Base-by-base conservation (phyloP, 2,113 vertebrate species). In the Vidua macroura region DNA sequence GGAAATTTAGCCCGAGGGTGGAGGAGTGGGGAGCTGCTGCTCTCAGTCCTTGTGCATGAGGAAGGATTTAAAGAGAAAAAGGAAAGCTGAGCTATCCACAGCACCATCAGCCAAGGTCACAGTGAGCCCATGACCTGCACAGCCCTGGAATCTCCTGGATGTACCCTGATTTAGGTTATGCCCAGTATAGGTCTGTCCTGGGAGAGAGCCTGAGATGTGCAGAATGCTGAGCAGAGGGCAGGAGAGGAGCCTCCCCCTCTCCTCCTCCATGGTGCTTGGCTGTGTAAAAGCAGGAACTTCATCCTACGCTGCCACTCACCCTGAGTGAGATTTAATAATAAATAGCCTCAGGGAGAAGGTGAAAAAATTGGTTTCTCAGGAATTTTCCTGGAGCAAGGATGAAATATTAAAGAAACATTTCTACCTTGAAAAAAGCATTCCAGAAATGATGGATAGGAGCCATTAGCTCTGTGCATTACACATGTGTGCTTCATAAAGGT, bases 351-450 rank as follows among this genome's bases (percentile, higher is more conserved):
- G 56, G 76, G 43, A 83, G 48, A 63, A 91, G 48, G 46, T 63
- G 59, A 59, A 63, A 90, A 39, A 92, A 83, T 13, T 41, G 16
- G 13, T 66, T 77, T 74, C 90, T 92, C 33, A n/a, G 60, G 48
- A 95, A 70, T 59, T 77, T 67, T 92, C 72, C 85, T 3, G 2
- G 43, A 66, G 70, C 2, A 0, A 87, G 51, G 59, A 88, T 86
- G 55, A 95, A 96, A 93, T 94, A 94, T 77, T 88, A 70, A 95
- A 93, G 86, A 64, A 69, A 73, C 35, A n/a, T 83, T 95, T 87
- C 44, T 66, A 33, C 24, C 37, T 72, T 27, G 55, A 49, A 37
- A 41, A 43, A 27, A 23, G 10, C 41, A 18, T 39, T 27, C 43
- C 25, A 49, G 52, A 83, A 88, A 19, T 64, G 78, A 62, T 13